These are phyloP conservation scores for Allolobophora icterica DNA, from an alignment of 2,888 invertebrate species.

Conservation along the genomic window DNA sequence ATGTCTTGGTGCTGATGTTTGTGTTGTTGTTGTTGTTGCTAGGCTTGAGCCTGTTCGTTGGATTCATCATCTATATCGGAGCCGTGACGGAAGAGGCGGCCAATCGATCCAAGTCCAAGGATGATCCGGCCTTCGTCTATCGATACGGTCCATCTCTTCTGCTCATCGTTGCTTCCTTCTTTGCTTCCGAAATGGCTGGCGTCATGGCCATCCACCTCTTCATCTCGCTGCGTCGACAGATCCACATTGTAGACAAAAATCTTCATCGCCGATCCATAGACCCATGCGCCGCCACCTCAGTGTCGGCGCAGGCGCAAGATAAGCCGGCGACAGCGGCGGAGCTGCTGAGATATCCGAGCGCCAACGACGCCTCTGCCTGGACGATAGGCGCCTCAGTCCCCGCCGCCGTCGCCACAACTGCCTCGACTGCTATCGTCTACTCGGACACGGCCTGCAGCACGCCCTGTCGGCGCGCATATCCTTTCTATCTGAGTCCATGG, in stretches of 20 bases:
- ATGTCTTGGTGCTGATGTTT: neutral
- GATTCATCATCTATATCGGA: constrained; percentile 64
- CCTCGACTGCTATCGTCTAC: neutral
- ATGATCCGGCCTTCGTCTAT: constrained; percentile 60
- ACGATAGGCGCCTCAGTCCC: neutral
- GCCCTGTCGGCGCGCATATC: neutral
- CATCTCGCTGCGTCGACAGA: constrained; percentile 53
- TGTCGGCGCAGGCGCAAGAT: neutral
- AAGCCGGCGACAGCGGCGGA: neutral
- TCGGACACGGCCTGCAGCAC: constrained; percentile 2
- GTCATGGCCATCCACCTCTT: constrained; percentile 64
- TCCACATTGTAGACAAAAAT: neutral
- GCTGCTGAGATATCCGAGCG: neutral
- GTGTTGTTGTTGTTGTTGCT: constrained; percentile 29
- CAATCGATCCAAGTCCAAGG: constrained; percentile 57
- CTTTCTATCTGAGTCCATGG: neutral
- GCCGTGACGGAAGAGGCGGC: constrained; percentile 64
- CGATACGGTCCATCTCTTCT: constrained; percentile 63
- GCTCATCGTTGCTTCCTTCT: constrained; percentile 63
- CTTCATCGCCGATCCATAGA: neutral
- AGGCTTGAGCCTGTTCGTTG: constrained; percentile 63
- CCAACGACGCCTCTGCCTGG: neutral
- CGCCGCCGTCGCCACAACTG: neutral
- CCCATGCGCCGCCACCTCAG: neutral
- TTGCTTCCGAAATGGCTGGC: constrained; percentile 63